Conservation (phyloP, 2,113 vertebrate genomes). For the Colaptes auratus region DNA sequence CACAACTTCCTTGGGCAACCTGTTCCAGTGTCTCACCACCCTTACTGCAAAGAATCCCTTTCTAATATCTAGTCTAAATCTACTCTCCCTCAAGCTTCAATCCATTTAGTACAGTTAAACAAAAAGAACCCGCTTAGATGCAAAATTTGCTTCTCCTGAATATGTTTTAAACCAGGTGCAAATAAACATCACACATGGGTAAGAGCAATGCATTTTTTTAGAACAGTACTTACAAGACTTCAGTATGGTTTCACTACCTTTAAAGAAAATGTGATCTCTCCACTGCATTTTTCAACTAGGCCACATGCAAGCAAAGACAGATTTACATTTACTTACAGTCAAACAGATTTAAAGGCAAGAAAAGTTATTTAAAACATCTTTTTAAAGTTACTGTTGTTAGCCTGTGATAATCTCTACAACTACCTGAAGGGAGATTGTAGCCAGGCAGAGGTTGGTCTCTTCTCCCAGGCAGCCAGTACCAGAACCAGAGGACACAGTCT, state of each 20-base stretch:
- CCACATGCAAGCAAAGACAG: neutral
- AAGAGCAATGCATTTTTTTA: rapidly evolving
- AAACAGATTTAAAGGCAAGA: neutral
- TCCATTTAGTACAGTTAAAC: neutral
- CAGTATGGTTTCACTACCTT: neutral
- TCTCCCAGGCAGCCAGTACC: too few species aligned
- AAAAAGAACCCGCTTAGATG: neutral
- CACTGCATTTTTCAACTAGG: neutral
- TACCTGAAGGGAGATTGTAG: too few species aligned
- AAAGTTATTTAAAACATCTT: neutral
- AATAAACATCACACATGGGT: neutral
- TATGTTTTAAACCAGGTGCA: neutral
- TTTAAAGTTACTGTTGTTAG: neutral
- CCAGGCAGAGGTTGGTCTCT: too few species aligned
- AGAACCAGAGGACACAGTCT: too few species aligned
- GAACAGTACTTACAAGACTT: neutral
- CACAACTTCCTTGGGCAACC: too few species aligned
- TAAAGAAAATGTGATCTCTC: neutral
- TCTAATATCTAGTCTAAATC: too few species aligned
- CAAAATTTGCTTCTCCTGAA: neutral
- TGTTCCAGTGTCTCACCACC: too few species aligned
- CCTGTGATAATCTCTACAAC: too few species aligned
- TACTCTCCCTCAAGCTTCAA: neutral
- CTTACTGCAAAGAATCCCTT: too few species aligned
- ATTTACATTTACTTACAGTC: neutral